Percentiles rank a stretch among this genome's conserved stretches.
Evolutionary conservation across 2,113 vertebrate genomes (phyloP).

Genomic region (Megaleporinus macrocephalus): DNA sequence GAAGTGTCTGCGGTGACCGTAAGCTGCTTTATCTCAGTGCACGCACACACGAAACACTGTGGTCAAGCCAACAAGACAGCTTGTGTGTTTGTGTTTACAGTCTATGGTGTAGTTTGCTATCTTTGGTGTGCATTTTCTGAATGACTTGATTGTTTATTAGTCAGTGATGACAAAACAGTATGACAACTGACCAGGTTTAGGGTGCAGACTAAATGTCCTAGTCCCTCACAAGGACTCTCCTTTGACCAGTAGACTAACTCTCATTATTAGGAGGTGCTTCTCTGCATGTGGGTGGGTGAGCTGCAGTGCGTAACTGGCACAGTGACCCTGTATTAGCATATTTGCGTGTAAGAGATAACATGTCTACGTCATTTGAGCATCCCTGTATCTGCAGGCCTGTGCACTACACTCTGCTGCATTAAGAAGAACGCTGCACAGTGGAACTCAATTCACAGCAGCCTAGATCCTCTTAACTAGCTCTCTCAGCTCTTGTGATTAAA

Average conservation of each 20-base stretch:
- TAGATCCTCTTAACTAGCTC: constrained; percentile 59
- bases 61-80: not conserved
- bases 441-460: constrained; percentile 33
- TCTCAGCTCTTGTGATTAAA: constrained; percentile 53
- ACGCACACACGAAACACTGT: constrained; percentile 26
- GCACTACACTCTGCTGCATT: constrained; percentile 2
- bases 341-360: constrained; percentile 31
- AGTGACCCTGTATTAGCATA: not conserved
- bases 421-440: constrained; percentile 27
- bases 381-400: constrained; percentile 4
- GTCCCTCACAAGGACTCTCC: constrained; percentile 1
- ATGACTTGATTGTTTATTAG: not conserved
- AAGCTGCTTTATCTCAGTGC: constrained; percentile 53
- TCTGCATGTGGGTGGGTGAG: not conserved
- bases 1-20: constrained; percentile 41
- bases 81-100: not conserved
- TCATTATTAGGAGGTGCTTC: constrained; percentile 16
- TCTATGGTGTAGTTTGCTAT: constrained; percentile 49
- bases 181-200: not conserved
- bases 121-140: not conserved
- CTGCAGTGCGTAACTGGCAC: not conserved
- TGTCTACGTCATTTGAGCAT: constrained; percentile 9
- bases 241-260: not conserved
- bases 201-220: not conserved
- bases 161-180: not conserved